Base-by-base conservation (phyloP, 1,140 invertebrate genomes). In the Macrocentrus cingulum region DNA sequence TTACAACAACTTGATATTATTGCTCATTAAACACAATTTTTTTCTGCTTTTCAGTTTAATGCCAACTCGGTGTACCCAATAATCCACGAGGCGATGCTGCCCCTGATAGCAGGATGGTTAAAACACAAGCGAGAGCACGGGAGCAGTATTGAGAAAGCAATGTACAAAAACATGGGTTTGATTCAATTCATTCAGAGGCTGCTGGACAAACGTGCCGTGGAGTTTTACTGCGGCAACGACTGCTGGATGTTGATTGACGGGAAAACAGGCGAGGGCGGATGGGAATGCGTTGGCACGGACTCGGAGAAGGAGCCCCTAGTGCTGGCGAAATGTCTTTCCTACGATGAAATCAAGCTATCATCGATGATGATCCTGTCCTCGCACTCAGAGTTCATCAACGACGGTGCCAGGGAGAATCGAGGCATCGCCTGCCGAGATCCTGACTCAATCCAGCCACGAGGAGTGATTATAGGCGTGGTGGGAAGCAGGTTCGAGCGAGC, bases 341-440 rank as follows among this genome's bases (percentile, higher is more conserved):
- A 86, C 67, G 81, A 85, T 53, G 84, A 86, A 66, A 83, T 86
- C 46, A 85, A 82, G 67, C 60, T 88, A 1, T 85, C 85, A 0
- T 81, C 85, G 0, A 74, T 87, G 66, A 75, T 87, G 13, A 81
- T 80, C 13, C 74, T 87, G 6, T 85, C 85, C 4, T 85, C 84
- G 0, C 76, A 80, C 52, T 83, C 83, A 1, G 83, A 83, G 63
- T 87, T 87, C 61, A 82, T 87, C 46, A 88, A 88, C 58, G 80
- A 87, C 63, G 86, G 86, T 2, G 72, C 77, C 11, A 76, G 85
- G n/a, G 71, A 79, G 8, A 88, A 87, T 63, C 68, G 68, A 49
- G 86, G 85, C 1, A 67, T 80, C 1, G 69, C 82, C 5, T 69
- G 57, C 48, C 61, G 60, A 39, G 66, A 73, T 56, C 66, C 69